These are phyloP conservation scores for Phalacrocorax brasilianus DNA, from an alignment of 2,113 vertebrate species.

Conservation along the genomic window DNA sequence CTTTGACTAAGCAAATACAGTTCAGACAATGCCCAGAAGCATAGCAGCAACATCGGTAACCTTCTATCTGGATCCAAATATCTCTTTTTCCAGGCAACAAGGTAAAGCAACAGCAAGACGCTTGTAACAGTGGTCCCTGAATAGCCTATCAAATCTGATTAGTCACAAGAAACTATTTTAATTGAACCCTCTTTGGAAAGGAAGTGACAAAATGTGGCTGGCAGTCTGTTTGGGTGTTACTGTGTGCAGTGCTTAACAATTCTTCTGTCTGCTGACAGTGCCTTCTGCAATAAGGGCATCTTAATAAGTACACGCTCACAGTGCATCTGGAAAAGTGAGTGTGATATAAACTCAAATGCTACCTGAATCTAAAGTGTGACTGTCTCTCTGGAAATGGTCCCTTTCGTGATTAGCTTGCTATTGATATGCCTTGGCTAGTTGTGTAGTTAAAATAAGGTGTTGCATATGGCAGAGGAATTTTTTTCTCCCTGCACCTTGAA, in stretches of 20 bases:
- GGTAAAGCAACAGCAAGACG: background rate
- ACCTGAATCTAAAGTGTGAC: background rate
- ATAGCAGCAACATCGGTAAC: background rate
- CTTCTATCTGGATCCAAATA: background rate
- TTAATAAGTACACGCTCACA: background rate
- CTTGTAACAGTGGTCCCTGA: background rate
- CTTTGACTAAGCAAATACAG: background rate
- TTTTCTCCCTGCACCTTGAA: background rate
- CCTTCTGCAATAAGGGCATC: background rate
- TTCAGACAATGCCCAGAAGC: background rate
- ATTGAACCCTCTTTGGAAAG: background rate
- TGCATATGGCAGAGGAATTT: background rate
- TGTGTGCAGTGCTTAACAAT: background rate
- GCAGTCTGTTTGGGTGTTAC: background rate
- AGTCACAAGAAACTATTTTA: background rate
- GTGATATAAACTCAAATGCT: background rate
- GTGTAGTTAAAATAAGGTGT: background rate
- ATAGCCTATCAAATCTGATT: background rate
- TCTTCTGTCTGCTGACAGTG: background rate
- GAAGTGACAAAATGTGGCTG: background rate
- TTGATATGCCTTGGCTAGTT: background rate
- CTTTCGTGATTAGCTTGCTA: background rate
- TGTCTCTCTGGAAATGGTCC: background rate
- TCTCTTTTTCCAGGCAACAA: background rate
- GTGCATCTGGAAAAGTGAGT: background rate